Percentiles rank a stretch among this genome's conserved stretches.
Evolutionary conservation across 2,888 invertebrate genomes (phyloP).

Genomic region (Sicus ferrugineus): DNA sequence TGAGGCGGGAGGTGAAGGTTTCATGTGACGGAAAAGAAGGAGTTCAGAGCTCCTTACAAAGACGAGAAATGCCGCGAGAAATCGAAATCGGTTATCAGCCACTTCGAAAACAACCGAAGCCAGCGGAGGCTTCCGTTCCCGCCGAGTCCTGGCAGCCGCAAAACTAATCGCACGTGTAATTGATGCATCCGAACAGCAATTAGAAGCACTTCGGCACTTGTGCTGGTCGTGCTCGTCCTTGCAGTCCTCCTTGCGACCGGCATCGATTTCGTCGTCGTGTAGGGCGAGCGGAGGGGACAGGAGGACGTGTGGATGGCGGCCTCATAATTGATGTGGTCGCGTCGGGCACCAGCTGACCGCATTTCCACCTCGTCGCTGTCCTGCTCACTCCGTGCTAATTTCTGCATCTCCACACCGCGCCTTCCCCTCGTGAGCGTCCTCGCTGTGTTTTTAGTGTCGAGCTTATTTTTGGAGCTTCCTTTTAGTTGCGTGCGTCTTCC

Average conservation of each 20-base stretch:
- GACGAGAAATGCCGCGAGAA: too few species aligned
- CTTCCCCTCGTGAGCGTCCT: background rate
- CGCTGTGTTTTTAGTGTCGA: conserved; percentile 50
- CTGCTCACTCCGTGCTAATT: conserved; percentile 14
- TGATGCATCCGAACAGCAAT: conserved; percentile 47
- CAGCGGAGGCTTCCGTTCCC: too few species aligned
- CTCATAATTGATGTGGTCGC: conserved; percentile 10
- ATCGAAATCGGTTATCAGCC: too few species aligned
- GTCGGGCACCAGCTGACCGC: background rate
- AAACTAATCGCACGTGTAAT: conserved; percentile 48
- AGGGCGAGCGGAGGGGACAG: background rate
- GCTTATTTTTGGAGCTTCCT: conserved; percentile 13
- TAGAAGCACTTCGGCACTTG: conserved; percentile 42
- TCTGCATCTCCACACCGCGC: background rate
- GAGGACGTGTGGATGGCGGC: background rate
- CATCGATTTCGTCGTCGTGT: conserved; percentile 26
- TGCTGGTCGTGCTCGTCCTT: background rate
- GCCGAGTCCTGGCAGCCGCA: conserved; percentile 29
- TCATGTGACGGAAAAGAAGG: too few species aligned
- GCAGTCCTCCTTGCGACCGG: conserved; percentile 8
- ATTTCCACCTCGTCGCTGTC: background rate
- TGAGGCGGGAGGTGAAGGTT: too few species aligned
- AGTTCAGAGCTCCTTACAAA: too few species aligned
- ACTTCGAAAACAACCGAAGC: too few species aligned
- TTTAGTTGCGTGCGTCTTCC: background rate